phyloP scores from a whole-genome alignment of 37 sponge, comb jelly and placozoan genomes.

The Ephydatia muelleri region DNA sequence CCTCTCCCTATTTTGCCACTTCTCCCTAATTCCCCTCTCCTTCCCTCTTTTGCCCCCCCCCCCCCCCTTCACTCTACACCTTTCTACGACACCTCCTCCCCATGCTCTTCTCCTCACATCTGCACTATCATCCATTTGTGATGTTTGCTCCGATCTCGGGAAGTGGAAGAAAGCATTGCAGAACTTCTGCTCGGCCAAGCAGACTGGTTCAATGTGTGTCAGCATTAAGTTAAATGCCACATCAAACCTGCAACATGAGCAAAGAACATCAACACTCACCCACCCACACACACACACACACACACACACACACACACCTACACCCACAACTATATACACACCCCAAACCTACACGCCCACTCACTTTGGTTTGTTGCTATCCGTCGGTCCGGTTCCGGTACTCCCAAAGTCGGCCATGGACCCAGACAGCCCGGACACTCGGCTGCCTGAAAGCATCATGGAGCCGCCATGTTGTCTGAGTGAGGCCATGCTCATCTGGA shows the following conservation, averaged over 20 bases:
- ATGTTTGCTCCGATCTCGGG: slow-evolving; percentile 16
- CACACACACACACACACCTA: slow-evolving; percentile 12
- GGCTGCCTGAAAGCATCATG: background rate
- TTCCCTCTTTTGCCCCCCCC: slow-evolving; percentile 1
- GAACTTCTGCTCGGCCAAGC: slow-evolving; percentile 76
- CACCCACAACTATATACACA: slow-evolving; percentile 7
- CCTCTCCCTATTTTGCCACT: background rate
- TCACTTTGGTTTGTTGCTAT: slow-evolving; percentile 19
- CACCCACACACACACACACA: slow-evolving; percentile 10
- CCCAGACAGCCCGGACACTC: background rate
- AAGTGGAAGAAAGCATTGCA: slow-evolving; percentile 79
- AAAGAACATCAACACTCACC: slow-evolving; percentile 21
- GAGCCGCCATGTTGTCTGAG: background rate
- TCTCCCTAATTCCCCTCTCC: background rate
- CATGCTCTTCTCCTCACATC: background rate
- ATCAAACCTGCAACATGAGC: slow-evolving; percentile 32
- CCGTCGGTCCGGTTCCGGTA: background rate
- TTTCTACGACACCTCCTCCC: no score
- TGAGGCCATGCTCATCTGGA: background rate
- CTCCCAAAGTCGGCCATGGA: slow-evolving; percentile 11
- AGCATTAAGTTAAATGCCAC: slow-evolving; percentile 58
- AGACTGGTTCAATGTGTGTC: slow-evolving; percentile 74
- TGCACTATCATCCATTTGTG: background rate
- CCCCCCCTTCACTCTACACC: background rate
- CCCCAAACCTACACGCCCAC: background rate